These are phyloP conservation scores for Microchrysa polita DNA, from an alignment of 2,888 invertebrate genomes.

Conservation along the genomic window DNA sequence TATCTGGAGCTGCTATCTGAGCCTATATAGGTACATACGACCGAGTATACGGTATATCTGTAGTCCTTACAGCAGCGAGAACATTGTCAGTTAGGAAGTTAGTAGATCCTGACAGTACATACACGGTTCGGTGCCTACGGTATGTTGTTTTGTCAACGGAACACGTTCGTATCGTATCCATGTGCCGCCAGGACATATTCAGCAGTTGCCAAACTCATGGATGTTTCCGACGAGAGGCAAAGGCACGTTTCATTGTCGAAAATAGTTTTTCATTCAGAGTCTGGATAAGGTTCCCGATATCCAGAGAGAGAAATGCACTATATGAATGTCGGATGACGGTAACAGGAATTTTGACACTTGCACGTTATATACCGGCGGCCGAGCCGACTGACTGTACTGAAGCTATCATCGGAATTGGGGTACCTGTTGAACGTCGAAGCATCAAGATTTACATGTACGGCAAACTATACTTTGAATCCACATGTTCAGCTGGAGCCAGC, in stretches of 20 bases:
- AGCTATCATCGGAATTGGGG: constrained; percentile 36
- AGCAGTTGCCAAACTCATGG: neutral
- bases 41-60: no score
- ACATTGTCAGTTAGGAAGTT: constrained; percentile 16
- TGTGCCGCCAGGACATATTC: neutral
- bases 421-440: constrained; percentile 48
- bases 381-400: neutral
- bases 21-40: constrained; percentile 10
- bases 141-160: neutral
- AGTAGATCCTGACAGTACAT: neutral
- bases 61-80: neutral
- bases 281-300: neutral
- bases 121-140: constrained; percentile 7
- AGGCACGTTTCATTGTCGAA: constrained; percentile 47
- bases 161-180: constrained; percentile 12
- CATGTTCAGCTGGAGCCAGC: neutral
- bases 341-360: constrained; percentile 49
- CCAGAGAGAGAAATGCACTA: constrained; percentile 3
- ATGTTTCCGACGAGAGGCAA: constrained; percentile 15
- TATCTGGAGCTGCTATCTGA: constrained; percentile 24
- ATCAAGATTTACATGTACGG: neutral
- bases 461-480: constrained; percentile 7
- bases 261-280: constrained; percentile 45
- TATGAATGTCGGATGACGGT: constrained; percentile 34
- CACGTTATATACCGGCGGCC: constrained; percentile 36